A percentile compares a stretch with the other conserved stretches of the same genome.
These are phyloP conservation scores for Notodonta dromedarius DNA, from an alignment of 2,888 invertebrate species.

Conservation along the genomic window DNA sequence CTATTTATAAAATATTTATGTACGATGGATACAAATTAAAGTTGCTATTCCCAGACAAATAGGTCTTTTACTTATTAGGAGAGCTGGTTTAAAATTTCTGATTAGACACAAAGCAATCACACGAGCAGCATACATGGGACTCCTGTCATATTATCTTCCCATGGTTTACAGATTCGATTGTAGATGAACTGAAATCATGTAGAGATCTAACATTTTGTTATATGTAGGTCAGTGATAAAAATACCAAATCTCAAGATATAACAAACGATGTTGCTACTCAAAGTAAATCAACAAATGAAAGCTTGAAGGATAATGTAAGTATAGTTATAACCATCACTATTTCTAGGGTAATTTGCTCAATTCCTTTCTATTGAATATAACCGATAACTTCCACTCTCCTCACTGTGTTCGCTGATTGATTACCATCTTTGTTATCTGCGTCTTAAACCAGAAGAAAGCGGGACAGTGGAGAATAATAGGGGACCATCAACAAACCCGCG, in stretches of 20 bases:
- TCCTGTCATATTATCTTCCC: no score
- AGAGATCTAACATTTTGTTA: not conserved
- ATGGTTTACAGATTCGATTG: no score
- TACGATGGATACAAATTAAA: slow-evolving; percentile 39
- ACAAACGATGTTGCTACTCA: not conserved
- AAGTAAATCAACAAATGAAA: not conserved
- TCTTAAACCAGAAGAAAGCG: no score
- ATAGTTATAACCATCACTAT: not conserved
- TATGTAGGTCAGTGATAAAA: not conserved
- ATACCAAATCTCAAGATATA: not conserved
- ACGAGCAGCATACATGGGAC: no score
- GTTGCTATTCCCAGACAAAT: slow-evolving; percentile 24
- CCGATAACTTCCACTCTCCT: no score
- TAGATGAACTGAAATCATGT: no score
- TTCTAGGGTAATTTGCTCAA: no score
- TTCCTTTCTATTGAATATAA: no score
- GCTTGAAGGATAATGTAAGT: slow-evolving; percentile 1
- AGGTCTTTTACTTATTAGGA: slow-evolving; percentile 23
- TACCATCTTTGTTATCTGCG: no score
- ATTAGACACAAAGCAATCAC: not conserved
- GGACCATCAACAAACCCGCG: no score
- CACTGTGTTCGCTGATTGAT: no score
- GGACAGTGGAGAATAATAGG: no score
- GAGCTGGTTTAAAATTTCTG: not conserved
- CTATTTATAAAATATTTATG: slow-evolving; percentile 19